Conservation (phyloP, 1,140 invertebrate species). For the Aphis craccivora region DNA sequence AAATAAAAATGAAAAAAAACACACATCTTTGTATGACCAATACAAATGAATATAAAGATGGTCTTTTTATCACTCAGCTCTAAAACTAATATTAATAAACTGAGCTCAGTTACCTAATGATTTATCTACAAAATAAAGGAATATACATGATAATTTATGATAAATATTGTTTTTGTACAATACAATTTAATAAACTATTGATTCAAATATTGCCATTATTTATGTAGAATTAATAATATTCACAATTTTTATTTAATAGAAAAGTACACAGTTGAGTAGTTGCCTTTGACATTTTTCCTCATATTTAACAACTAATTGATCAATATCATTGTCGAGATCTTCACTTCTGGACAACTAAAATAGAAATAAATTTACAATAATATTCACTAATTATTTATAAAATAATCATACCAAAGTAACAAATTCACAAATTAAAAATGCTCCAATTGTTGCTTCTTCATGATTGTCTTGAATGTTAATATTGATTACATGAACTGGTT, state of each 20-base stretch:
- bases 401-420: slow-evolving; percentile 78
- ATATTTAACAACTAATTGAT: slow-evolving; percentile 95
- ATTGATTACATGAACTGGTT: slow-evolving; percentile 96
- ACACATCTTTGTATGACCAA: neutral
- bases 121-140: neutral
- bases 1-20: neutral
- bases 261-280: slow-evolving; percentile 91
- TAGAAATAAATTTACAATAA: slow-evolving; percentile 4
- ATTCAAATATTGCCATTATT: neutral
- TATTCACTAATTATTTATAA: slow-evolving; percentile 3
- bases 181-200: neutral
- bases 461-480: slow-evolving; percentile 99
- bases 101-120: neutral
- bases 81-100: neutral
- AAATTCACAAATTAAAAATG: slow-evolving; percentile 97
- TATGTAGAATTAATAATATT: neutral
- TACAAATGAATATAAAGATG: neutral
- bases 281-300: slow-evolving; percentile 87
- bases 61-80: neutral
- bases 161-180: neutral
- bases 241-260: slow-evolving; percentile 76
- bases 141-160: neutral
- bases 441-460: slow-evolving; percentile 99
- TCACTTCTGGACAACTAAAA: slow-evolving; percentile 83
- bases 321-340: slow-evolving; percentile 98